phyloP scores from a whole-genome alignment of 2,888 invertebrate species.

The Oscheius sp. region DNA sequence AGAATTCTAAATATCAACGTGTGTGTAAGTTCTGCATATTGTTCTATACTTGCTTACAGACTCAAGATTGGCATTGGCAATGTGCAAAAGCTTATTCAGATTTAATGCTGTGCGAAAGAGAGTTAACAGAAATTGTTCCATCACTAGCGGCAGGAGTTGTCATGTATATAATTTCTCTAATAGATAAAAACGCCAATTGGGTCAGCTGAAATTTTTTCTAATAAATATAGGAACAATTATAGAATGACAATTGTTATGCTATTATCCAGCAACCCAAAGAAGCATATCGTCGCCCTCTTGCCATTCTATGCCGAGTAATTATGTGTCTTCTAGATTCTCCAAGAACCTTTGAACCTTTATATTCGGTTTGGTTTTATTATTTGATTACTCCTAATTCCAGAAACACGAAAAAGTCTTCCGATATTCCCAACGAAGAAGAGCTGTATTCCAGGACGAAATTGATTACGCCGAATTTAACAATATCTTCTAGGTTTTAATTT shows the following conservation, averaged over 20 bases:
- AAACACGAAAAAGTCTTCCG: background rate
- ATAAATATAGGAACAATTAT: background rate
- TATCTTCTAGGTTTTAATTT: background rate
- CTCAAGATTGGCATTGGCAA: background rate
- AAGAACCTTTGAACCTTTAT: background rate
- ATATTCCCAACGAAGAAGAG: background rate
- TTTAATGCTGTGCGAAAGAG: slow-evolving; percentile 1
- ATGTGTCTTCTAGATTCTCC: background rate
- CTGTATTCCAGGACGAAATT: background rate
- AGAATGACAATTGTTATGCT: slow-evolving; percentile 16
- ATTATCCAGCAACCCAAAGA: slow-evolving; percentile 13
- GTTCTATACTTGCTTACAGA: no score
- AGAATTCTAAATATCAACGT: background rate
- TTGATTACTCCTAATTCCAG: background rate
- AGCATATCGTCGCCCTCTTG: background rate
- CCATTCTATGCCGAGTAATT: background rate
- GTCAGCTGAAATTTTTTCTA: background rate
- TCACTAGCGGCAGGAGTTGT: slow-evolving; percentile 18
- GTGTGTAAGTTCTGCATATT: slow-evolving; percentile 13
- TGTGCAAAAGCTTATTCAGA: slow-evolving; percentile 11
- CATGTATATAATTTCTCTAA: background rate
- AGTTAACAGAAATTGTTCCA: background rate
- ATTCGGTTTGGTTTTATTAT: background rate
- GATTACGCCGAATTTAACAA: background rate
- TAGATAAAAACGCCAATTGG: background rate